Base-by-base conservation (phyloP, 2,797 vertebrate genomes). In the Vireo griseus region DNA sequence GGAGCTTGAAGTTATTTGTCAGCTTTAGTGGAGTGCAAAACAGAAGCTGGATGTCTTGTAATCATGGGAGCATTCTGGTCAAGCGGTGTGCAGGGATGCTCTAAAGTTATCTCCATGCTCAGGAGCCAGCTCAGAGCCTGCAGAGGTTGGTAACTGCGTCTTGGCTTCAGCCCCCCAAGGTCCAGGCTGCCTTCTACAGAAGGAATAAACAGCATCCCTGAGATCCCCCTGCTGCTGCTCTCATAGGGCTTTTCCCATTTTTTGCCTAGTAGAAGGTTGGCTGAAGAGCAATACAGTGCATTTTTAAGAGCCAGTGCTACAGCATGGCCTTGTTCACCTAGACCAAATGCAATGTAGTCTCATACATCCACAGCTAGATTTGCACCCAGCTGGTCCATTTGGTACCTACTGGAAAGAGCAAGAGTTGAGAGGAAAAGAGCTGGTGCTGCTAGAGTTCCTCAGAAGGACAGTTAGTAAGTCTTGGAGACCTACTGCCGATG, bases 61-160 rank as follows among this genome's bases (percentile, higher is more conserved):
- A 17, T n/a, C 18, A 5, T 0, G 0, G 44, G 14, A 28, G 9
- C 0, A 0, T 55, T 86, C 33, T 16, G 40, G 63, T 40, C 13
- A 28, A 59, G 33, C 0, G 0, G 11, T 10, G 16, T 51, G 37
- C 18, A n/a, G 58, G 61, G 51, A 22, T 62, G 51, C 39, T 76
- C 17, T 17, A 25, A 37, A 47, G 5, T 59, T 22, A 10, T 4
- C 33, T 66, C 40, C 3, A 0, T 37, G 40, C 28, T 57, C 20
- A 28, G 51, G 47, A 76, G 37, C 25, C 16, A 13, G 5, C 33
- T 92, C 0, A 0, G 58, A 59, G 35, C 55, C 25, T 61, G 63
- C 35, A 6, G 26, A n/a, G 8, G 21, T 80, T 0, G 0, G 62
- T 65, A n/a, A 42, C 59, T 59, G 68, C 57, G 39, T 9, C 13